Conservation (phyloP, 2,113 vertebrate genomes). For the Istiophorus platypterus region DNA sequence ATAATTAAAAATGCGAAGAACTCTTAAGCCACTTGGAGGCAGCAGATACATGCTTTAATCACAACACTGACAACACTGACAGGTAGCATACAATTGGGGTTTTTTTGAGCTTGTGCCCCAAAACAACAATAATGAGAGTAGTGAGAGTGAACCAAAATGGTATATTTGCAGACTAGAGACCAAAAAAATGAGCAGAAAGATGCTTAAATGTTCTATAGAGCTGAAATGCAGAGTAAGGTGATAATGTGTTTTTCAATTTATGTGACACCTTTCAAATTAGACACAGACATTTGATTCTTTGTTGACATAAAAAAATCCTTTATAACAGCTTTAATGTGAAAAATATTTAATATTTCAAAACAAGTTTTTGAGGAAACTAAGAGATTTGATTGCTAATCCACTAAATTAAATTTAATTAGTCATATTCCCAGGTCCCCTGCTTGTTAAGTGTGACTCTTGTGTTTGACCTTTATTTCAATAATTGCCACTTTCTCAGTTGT, state of each 20-base stretch:
- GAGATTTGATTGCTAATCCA: neutral
- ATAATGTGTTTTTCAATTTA: neutral
- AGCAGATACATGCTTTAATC: neutral
- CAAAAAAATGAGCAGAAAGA: too few species aligned
- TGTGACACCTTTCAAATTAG: neutral
- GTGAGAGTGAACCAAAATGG: too few species aligned
- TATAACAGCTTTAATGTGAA: neutral
- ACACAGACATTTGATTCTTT: neutral
- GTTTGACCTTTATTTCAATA: slow-evolving; percentile 48
- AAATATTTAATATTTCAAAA: neutral
- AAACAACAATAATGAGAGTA: neutral
- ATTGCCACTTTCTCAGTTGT: slow-evolving; percentile 53
- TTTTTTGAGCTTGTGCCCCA: neutral
- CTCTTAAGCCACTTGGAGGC: neutral
- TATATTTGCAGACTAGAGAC: too few species aligned
- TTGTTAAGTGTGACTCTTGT: slow-evolving; percentile 10
- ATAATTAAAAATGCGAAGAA: neutral
- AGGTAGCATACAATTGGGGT: neutral
- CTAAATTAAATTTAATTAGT: neutral
- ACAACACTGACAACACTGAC: neutral
- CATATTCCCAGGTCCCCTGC: neutral
- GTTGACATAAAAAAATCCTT: neutral
- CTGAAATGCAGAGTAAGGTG: too few species aligned
- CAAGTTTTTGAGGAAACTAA: neutral
- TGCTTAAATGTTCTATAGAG: too few species aligned